Evolutionary conservation across 1,140 invertebrate genomes (phyloP).

Genomic region (Neodiprion fabricii): DNA sequence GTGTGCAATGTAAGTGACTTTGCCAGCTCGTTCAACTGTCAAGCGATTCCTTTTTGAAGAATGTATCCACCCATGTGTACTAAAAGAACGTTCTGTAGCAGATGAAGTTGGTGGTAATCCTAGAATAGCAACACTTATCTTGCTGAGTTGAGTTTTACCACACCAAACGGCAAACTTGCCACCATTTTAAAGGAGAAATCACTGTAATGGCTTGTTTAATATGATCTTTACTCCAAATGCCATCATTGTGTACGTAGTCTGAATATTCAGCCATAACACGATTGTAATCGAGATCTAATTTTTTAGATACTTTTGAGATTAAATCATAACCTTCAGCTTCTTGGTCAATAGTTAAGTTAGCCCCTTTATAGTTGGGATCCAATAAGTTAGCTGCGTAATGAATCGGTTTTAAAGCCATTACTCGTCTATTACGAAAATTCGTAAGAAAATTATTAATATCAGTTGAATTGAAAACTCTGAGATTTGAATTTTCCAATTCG

Average conservation of each 20-base stretch:
- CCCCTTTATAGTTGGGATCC: constrained; percentile 30
- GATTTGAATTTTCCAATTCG: constrained; percentile 22
- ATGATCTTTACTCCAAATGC: too few species aligned
- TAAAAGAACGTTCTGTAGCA: constrained; percentile 31
- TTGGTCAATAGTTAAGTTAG: constrained; percentile 22
- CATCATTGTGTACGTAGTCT: too few species aligned
- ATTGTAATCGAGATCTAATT: constrained; percentile 9
- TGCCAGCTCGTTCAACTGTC: constrained; percentile 23
- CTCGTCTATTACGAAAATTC: constrained; percentile 26
- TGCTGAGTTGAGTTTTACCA: constrained; percentile 20
- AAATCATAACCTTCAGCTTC: constrained; percentile 25
- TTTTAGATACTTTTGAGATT: constrained; percentile 28
- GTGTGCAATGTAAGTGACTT: constrained; percentile 31
- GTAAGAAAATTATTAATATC: background rate
- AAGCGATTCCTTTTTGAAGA: constrained; percentile 30
- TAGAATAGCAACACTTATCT: constrained; percentile 23
- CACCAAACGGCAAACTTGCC: background rate
- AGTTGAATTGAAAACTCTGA: too few species aligned
- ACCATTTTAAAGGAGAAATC: too few species aligned
- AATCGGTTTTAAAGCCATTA: constrained; percentile 16
- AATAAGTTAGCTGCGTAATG: constrained; percentile 25
- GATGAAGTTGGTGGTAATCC: constrained; percentile 25
- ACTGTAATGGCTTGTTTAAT: too few species aligned
- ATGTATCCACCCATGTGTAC: constrained; percentile 34
- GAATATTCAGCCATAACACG: too few species aligned